phyloP scores from a whole-genome alignment of 2,888 invertebrate species.

The Oxyscelio sp. region DNA sequence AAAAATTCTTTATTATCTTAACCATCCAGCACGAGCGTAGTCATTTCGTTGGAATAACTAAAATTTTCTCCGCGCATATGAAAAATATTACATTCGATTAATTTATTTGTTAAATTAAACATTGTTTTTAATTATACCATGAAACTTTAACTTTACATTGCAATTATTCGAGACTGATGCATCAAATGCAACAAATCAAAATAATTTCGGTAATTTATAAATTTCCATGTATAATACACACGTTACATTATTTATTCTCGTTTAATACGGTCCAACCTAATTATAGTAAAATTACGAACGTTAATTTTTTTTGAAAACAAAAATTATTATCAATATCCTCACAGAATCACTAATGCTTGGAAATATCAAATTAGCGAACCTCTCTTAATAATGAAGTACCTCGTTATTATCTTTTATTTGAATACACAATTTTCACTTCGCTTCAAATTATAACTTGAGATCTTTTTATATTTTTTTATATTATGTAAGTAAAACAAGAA shows the following conservation, averaged over 20 bases:
- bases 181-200: no score
- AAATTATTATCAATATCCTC: constrained; percentile 39
- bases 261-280: constrained; percentile 5
- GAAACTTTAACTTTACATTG: neutral
- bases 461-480: constrained; percentile 42
- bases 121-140: no score
- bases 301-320: constrained; percentile 14
- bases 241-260: neutral
- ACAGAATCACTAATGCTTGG: constrained; percentile 27
- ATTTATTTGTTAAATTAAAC: no score
- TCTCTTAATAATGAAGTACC: constrained; percentile 52
- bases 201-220: neutral
- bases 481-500: constrained; percentile 48
- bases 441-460: constrained; percentile 47
- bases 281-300: constrained; percentile 27
- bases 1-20: no score
- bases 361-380: constrained; percentile 46
- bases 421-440: constrained; percentile 42
- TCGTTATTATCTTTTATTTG: constrained; percentile 59
- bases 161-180: neutral
- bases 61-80: no score
- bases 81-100: no score
- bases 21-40: no score
- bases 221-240: neutral
- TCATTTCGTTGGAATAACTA: no score